A percentile compares a stretch with the other conserved stretches of the same genome.
Evolutionary conservation across 2,797 vertebrate species (phyloP).

Genomic region (Scleropages formosus): DNA sequence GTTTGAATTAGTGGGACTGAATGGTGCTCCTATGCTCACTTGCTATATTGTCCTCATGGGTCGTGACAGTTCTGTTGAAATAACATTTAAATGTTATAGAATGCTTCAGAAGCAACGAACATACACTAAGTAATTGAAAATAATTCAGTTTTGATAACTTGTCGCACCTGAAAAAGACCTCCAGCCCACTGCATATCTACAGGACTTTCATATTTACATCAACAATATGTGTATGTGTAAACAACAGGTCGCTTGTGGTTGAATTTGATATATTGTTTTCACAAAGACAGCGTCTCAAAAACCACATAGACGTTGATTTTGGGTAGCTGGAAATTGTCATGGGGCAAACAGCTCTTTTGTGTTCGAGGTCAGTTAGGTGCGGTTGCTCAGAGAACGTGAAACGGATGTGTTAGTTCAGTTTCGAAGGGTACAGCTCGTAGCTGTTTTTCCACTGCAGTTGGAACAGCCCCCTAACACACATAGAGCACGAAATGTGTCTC

Average conservation of each 20-base stretch:
- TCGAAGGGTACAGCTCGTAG: not conserved
- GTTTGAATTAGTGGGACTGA: too few species aligned
- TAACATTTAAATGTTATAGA: too few species aligned
- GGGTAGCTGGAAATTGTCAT: not conserved
- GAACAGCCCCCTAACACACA: not conserved
- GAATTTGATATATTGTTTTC: not conserved
- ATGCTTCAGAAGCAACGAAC: too few species aligned
- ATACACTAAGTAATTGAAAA: too few species aligned
- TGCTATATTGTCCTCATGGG: too few species aligned
- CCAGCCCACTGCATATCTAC: too few species aligned
- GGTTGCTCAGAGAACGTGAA: too few species aligned
- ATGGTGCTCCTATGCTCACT: too few species aligned
- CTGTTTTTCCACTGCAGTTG: conserved; percentile 17
- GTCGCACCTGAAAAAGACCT: too few species aligned
- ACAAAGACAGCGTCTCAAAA: not conserved
- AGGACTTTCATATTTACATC: not conserved
- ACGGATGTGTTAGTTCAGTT: not conserved
- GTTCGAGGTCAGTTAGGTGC: not conserved
- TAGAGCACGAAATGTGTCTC: not conserved
- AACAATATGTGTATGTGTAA: not conserved
- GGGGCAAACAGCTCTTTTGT: too few species aligned
- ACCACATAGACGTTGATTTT: not conserved
- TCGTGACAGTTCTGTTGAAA: too few species aligned
- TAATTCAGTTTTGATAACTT: too few species aligned
- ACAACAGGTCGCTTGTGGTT: not conserved